These are phyloP conservation scores for Prunella himalayana DNA, from an alignment of 2,113 vertebrate species.

Conservation along the genomic window DNA sequence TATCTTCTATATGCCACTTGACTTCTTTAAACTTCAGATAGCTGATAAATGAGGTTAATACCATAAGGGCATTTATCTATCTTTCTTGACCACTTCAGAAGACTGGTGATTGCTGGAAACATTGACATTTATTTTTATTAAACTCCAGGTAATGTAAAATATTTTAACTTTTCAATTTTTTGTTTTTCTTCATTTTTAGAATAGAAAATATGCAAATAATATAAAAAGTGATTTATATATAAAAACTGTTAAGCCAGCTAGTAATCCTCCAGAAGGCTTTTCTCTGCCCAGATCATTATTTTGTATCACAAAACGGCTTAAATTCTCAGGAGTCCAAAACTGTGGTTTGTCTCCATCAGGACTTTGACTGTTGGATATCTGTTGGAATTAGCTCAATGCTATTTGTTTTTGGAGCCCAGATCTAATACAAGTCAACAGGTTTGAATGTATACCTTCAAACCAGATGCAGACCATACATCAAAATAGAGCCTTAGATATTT, in stretches of 20 bases:
- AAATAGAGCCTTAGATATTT: constrained; percentile 60
- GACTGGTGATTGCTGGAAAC: neutral
- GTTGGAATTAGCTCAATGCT: neutral
- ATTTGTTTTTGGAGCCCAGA: neutral
- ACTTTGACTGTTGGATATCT: neutral
- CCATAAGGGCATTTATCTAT: neutral
- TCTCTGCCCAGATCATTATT: neutral
- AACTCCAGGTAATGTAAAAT: neutral
- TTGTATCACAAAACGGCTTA: neutral
- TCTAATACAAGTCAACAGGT: neutral
- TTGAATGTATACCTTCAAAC: constrained; percentile 15
- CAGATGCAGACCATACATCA: constrained; percentile 46
- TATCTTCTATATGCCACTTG: neutral
- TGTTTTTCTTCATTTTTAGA: neutral
- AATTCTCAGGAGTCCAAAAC: neutral
- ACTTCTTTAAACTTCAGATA: neutral
- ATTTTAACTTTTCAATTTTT: neutral
- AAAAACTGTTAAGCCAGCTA: neutral
- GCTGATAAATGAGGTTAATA: neutral
- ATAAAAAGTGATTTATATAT: neutral
- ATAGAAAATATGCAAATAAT: neutral
- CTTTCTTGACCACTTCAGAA: neutral
- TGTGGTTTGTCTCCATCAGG: neutral
- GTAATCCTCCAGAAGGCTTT: neutral
- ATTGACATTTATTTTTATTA: neutral